These are phyloP conservation scores for Cheilosia soror DNA, from an alignment of 2,888 invertebrate species.

Conservation along the genomic window DNA sequence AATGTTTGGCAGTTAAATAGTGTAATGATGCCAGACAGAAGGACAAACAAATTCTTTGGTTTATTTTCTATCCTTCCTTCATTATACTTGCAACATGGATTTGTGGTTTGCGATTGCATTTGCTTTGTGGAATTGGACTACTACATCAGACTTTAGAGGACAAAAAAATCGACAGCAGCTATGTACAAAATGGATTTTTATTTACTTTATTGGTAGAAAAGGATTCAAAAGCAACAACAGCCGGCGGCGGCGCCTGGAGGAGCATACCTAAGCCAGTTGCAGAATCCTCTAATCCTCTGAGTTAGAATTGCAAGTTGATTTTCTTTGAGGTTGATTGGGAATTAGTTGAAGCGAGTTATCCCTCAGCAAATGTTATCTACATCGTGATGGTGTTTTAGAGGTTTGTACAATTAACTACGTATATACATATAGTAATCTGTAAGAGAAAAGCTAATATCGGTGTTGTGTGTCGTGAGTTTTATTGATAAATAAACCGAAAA, in stretches of 20 bases:
- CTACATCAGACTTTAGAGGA: not conserved
- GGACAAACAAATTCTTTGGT: not conserved
- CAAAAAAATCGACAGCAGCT: not conserved
- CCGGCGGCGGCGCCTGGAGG: not conserved
- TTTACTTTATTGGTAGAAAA: not conserved
- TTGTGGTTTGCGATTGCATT: slow-evolving; percentile 32
- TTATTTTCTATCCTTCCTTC: too few relatives aligned
- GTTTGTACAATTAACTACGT: too few relatives aligned
- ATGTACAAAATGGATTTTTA: not conserved
- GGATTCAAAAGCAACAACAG: not conserved
- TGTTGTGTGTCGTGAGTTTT: too few relatives aligned
- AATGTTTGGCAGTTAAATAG: slow-evolving; percentile 14
- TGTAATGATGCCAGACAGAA: not conserved
- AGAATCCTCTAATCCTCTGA: not conserved
- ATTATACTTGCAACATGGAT: too few relatives aligned
- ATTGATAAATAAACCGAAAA: too few relatives aligned
- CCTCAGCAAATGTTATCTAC: not conserved
- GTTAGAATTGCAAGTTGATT: not conserved
- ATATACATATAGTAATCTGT: too few relatives aligned
- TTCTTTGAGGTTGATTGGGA: not conserved
- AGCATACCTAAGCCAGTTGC: not conserved
- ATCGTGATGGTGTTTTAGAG: too few relatives aligned
- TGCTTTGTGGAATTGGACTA: slow-evolving; percentile 2
- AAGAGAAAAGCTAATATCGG: too few relatives aligned
- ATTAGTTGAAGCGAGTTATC: not conserved